These are phyloP conservation scores for Sylvilagus floridanus DNA, from an alignment of 2,797 vertebrate genomes.

Conservation along the genomic window DNA sequence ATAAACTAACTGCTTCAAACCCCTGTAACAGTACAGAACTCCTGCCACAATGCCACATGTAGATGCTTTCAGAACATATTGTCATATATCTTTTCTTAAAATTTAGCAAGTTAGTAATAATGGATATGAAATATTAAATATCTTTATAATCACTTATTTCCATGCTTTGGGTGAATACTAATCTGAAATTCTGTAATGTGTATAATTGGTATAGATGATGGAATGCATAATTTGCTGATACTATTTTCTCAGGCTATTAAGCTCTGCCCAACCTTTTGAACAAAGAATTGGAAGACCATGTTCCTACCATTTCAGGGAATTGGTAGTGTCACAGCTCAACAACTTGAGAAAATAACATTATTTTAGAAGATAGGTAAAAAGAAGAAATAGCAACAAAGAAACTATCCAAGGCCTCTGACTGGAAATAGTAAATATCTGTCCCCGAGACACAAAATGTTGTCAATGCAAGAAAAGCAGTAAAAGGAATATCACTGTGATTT, in stretches of 20 bases:
- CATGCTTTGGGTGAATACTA: conserved; percentile 25
- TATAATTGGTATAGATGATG: neutral
- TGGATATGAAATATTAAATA: neutral
- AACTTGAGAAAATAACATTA: conserved; percentile 77
- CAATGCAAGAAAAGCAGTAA: neutral
- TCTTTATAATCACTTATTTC: conserved; percentile 51
- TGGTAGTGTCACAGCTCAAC: conserved; percentile 64
- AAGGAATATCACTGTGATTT: conserved; percentile 30
- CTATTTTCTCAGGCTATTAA: conserved; percentile 69
- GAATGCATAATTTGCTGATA: conserved; percentile 43
- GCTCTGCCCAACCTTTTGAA: conserved; percentile 66
- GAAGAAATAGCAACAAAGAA: conserved; percentile 54
- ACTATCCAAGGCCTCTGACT: neutral
- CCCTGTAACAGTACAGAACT: neutral
- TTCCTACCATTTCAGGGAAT: conserved; percentile 71
- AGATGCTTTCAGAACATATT: neutral
- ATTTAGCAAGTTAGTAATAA: neutral
- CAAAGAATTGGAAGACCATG: conserved; percentile 70
- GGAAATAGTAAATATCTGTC: conserved; percentile 49
- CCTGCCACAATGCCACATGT: neutral
- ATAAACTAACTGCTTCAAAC: neutral
- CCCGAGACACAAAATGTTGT: neutral
- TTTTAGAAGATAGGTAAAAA: conserved; percentile 50
- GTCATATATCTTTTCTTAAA: conserved; percentile 9
- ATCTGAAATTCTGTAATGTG: conserved; percentile 40